Evolutionary conservation across 2,888 invertebrate genomes (phyloP).

Genomic region (Drosophila falleni): DNA sequence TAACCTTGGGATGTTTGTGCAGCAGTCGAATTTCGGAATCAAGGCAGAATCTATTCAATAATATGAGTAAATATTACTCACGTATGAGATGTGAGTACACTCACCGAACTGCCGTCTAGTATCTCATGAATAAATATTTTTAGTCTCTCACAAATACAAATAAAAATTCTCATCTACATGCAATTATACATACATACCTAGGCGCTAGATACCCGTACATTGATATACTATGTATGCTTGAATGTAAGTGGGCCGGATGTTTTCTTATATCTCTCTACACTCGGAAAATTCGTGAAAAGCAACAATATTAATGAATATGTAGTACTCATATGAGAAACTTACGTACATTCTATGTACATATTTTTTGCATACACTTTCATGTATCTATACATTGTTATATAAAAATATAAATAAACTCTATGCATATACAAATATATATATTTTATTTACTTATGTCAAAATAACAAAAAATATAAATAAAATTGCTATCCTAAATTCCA

Average conservation of each 20-base stretch:
- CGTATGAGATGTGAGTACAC: slow-evolving; percentile 10
- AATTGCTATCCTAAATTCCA: slow-evolving; percentile 21
- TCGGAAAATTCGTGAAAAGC: slow-evolving; percentile 16
- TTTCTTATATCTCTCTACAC: slow-evolving; percentile 16
- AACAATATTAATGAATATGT: slow-evolving; percentile 19
- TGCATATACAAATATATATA: slow-evolving; percentile 4
- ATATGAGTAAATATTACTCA: slow-evolving; percentile 10
- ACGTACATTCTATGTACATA: slow-evolving; percentile 12
- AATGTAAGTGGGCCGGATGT: slow-evolving; percentile 39
- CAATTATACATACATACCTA: not conserved
- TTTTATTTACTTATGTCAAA: slow-evolving; percentile 19
- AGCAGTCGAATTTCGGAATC: slow-evolving; percentile 24
- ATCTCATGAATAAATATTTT: slow-evolving; percentile 36
- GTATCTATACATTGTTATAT: not conserved
- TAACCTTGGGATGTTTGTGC: slow-evolving; percentile 58
- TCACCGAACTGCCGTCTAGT: slow-evolving; percentile 1
- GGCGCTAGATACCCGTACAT: not conserved
- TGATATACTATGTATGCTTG: slow-evolving; percentile 4
- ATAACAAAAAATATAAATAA: slow-evolving; percentile 21
- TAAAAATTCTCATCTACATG: not conserved
- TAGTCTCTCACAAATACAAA: slow-evolving; percentile 26
- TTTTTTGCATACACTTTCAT: not conserved
- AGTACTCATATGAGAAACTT: slow-evolving; percentile 8
- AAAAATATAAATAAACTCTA: slow-evolving; percentile 7
- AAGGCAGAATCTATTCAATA: slow-evolving; percentile 26